Conservation (phyloP, 1,140 invertebrate species). For the Solen grandis region DNA sequence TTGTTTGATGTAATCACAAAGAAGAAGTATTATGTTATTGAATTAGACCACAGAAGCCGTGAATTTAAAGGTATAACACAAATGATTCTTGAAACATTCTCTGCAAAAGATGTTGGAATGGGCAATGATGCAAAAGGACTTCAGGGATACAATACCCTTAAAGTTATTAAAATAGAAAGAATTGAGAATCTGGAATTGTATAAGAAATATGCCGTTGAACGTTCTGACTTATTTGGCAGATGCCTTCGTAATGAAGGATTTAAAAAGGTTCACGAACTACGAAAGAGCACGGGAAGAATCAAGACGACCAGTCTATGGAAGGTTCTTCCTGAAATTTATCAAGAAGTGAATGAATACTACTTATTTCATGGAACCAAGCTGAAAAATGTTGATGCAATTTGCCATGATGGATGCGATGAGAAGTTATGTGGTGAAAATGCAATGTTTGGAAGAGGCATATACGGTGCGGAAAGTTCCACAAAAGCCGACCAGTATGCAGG, state of each 20-base stretch:
- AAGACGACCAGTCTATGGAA: not conserved
- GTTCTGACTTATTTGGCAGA: not conserved
- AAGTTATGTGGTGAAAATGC: slow-evolving; percentile 15
- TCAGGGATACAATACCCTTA: not conserved
- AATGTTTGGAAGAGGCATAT: slow-evolving; percentile 44
- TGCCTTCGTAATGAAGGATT: not conserved
- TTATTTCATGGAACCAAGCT: slow-evolving; percentile 51
- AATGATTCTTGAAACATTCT: slow-evolving; percentile 9
- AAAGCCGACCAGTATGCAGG: slow-evolving; percentile 54
- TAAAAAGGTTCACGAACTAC: not conserved
- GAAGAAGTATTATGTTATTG: not conserved
- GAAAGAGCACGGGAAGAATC: not conserved
- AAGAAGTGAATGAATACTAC: slow-evolving; percentile 35
- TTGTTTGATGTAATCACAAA: not conserved
- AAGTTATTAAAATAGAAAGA: slow-evolving; percentile 27
- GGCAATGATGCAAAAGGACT: slow-evolving; percentile 31
- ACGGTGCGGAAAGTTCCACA: slow-evolving; percentile 41
- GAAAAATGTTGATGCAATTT: slow-evolving; percentile 24
- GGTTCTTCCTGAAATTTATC: slow-evolving; percentile 3
- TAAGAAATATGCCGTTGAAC: not conserved
- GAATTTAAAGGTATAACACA: not conserved
- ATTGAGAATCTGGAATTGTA: slow-evolving; percentile 41
- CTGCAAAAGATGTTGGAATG: not conserved
- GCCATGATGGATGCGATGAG: slow-evolving; percentile 10
- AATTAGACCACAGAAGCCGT: not conserved